Evolutionary conservation across 2,888 invertebrate genomes (phyloP), one percentile per base, ranked within the genome.

Genomic region (Hirtodrosophila cameraria): DNA sequence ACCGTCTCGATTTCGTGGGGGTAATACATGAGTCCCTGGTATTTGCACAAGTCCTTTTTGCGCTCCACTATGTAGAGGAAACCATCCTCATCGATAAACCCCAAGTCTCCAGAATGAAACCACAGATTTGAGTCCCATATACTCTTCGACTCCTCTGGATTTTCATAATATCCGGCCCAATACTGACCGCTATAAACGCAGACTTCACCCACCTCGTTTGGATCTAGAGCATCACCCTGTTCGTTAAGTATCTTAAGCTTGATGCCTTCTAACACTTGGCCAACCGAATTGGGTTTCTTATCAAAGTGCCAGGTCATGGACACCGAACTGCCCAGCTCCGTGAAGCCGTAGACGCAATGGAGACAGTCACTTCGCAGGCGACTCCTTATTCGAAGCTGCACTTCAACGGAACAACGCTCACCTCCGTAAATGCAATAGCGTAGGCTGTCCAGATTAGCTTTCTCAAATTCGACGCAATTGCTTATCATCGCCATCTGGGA

Each of bases 141-240:
- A 1, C 66, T 55, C 1, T 59, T 55, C 0, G 88, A 70, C 25
- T 86, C 88, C 8, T 70, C 60, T 0, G 68, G 70, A 41, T 89
- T 88, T 2, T 73, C 78, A 31, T 86, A 89, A 41, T 91, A 90
- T 2, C 91, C 91, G n/a, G 67, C 64, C 88, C 89, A 89, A 3
- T 65, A 27, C 23, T 71, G 67, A 2, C 64, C 63, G 1, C 48
- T 75, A 2, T 64, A 48, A 0, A 82, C 62, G 11, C 77, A 71
- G 23, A 90, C 75, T 36, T 90, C 90, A 0, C 90, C 90, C 5
- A 67, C n/a, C 41, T 88, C 70, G 5, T 79, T 75, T 0, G 84
- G 70, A 2, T 84, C 84, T 7, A 89, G 53, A 0, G 53, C 36
- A 0, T 64, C 49, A 0, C 78, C 84, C 2, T 75, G 35, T 0